These are phyloP conservation scores for Rhinopithecus roxellana DNA, from an alignment of 2,113 vertebrate species.

Conservation along the genomic window DNA sequence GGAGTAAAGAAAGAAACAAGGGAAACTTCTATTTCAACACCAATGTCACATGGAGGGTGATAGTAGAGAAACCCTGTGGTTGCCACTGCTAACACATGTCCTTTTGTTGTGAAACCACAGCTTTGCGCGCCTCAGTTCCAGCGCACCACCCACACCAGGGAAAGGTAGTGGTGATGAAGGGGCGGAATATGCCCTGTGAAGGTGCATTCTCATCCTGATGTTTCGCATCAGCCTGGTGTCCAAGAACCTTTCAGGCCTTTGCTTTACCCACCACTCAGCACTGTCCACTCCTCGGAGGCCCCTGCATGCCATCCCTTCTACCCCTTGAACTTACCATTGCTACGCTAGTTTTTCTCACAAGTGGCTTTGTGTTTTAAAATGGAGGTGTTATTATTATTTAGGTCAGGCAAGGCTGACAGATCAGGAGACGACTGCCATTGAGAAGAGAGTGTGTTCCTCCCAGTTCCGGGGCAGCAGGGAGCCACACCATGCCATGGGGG, in stretches of 20 bases:
- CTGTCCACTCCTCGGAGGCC: neutral
- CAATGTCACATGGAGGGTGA: neutral
- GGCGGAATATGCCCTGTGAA: rapidly evolving
- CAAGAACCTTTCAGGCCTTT: neutral
- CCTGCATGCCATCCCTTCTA: neutral
- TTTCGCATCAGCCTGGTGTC: neutral
- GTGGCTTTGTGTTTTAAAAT: neutral
- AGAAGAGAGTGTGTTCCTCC: neutral
- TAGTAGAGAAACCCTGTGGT: neutral
- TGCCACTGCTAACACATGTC: neutral
- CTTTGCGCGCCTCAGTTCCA: neutral
- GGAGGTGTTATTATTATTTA: neutral
- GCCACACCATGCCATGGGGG: rapidly evolving
- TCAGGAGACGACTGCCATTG: neutral
- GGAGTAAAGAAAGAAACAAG: neutral
- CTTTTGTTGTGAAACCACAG: neutral
- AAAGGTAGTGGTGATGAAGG: too few species aligned
- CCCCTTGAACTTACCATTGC: neutral
- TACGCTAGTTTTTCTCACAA: neutral
- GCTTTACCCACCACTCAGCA: too few species aligned
- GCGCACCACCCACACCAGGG: rapidly evolving
- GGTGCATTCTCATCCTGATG: rapidly evolving
- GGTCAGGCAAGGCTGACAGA: too few species aligned
- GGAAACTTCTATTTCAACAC: neutral
- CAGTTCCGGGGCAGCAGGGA: neutral